Conservation (phyloP, 2,797 vertebrate genomes). For the Sylvilagus floridanus region DNA sequence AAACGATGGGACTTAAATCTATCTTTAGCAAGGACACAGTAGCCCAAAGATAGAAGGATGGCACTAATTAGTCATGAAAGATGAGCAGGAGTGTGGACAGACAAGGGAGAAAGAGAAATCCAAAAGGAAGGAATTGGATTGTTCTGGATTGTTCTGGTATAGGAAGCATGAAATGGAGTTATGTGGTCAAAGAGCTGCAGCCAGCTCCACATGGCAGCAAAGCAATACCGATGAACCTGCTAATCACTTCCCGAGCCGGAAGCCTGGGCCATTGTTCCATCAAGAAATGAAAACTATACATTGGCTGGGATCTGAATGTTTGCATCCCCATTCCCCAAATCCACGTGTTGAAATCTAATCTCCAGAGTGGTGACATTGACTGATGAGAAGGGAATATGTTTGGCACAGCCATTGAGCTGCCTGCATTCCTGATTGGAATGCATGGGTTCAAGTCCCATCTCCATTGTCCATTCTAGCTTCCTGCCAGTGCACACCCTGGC, state of each 20-base stretch:
- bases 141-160: neutral
- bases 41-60: neutral
- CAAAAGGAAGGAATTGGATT: neutral
- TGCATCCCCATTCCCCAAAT: too few relatives aligned
- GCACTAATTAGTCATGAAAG: neutral
- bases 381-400: too few relatives aligned
- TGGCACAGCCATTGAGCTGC: too few relatives aligned
- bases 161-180: neutral
- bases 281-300: too few relatives aligned
- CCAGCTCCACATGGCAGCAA: neutral
- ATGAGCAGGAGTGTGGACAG: neutral
- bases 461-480: too few relatives aligned
- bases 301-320: neutral
- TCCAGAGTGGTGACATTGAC: too few relatives aligned
- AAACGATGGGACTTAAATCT: neutral
- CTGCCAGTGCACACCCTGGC: too few relatives aligned
- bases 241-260: neutral
- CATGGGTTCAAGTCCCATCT: too few relatives aligned
- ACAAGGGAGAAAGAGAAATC: neutral
- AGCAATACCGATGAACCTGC: rapidly evolving
- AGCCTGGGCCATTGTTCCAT: neutral
- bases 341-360: too few relatives aligned
- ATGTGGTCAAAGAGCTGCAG: neutral
- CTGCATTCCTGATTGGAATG: too few relatives aligned
- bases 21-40: neutral